Evolutionary conservation across 2,888 invertebrate species (phyloP).

Genomic region (Pyrocoelia pectoralis): DNA sequence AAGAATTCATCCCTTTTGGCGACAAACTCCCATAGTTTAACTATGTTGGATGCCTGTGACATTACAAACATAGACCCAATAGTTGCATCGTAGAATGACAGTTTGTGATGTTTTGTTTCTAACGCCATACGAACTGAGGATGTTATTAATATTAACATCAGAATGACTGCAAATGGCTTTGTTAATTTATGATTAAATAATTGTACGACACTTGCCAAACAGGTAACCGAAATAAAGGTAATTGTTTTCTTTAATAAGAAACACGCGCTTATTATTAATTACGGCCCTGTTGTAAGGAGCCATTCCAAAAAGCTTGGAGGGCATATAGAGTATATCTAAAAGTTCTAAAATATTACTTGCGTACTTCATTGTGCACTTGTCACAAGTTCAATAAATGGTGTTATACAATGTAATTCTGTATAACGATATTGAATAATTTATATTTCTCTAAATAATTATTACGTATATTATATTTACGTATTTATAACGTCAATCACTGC

Average conservation of each 20-base stretch:
- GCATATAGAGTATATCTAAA: not conserved
- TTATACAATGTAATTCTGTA: no score
- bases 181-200: not conserved
- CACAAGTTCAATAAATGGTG: no score
- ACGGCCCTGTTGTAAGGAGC: not conserved
- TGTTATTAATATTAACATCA: not conserved
- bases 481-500: no score
- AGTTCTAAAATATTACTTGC: not conserved
- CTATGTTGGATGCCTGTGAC: not conserved
- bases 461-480: no score
- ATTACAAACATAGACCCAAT: not conserved
- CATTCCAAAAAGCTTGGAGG: not conserved
- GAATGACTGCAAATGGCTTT: not conserved
- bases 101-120: not conserved
- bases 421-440: no score
- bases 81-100: not conserved
- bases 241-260: not conserved
- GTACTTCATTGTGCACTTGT: constrained; percentile 1
- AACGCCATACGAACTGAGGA: not conserved
- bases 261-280: not conserved
- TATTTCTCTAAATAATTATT: no score
- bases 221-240: not conserved
- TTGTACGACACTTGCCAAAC: not conserved
- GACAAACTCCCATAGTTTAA: not conserved
- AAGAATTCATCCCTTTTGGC: not conserved